Base-by-base conservation (phyloP, 2,797 vertebrate genomes). In the Ispidina picta region DNA sequence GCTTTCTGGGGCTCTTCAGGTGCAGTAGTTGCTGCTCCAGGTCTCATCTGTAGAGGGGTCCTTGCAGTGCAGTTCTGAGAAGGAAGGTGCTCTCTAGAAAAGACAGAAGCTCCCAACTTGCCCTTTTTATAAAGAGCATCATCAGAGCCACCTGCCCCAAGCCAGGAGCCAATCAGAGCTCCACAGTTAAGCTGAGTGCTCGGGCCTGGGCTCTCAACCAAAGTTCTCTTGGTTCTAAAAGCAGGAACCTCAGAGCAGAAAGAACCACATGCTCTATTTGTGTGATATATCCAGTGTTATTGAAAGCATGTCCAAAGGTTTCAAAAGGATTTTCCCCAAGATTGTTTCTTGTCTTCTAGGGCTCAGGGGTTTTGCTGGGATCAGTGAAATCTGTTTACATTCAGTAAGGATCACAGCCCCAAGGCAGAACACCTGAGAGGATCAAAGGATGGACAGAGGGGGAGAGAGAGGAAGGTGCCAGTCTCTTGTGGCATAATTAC, bases 341-440 rank as follows among this genome's bases (percentile, higher is more conserved):
- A 8, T 5, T 69, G 31, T 63, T 79, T 62, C 25, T 54, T 37
- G 65, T 60, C 37, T 69, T 68, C 6, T 35, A 62, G 23, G 11
- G 28, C 68, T 48, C 70, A 25, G 39, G 37, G 43, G 41, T 54
- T 91, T 85, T 93, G 49, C 65, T 94, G 58, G 83, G 86, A 37
- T 73, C 83, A 56, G 25, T 39, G 68, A 89, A 54, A 65, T 76
- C 68, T 85, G 19, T 73, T 81, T 54, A 1, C 29, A 41, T 33
- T 85, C 63, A 28, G 68, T 48, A 66, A 72, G 56, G 58, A 66
- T 84, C 28, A 23, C 58, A 63, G 3, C 62, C 37, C 12, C 66
- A 41, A 41, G 43, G 6, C 22, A 23, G 39, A 83, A 39, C n/a
- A 65, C 60, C 71, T 26, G 75, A 58, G 60, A 58, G 41, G 22